Conservation (phyloP, 2,113 vertebrate species). For the Aptenodytes forsteri region DNA sequence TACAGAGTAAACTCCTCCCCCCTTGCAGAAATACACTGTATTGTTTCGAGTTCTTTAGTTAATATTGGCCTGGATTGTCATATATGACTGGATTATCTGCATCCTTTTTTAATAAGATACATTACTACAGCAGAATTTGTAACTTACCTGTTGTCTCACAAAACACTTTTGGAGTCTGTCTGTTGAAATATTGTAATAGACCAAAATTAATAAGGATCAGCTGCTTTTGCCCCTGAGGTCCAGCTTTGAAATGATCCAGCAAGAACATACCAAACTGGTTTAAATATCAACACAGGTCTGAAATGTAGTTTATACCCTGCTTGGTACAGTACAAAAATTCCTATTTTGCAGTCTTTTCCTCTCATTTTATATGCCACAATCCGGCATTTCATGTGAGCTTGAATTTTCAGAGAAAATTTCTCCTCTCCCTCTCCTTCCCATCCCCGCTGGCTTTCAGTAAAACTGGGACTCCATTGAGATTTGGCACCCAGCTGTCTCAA, state of each 20-base stretch:
- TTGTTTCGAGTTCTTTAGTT: background rate
- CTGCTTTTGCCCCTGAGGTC: background rate
- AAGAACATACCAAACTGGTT: background rate
- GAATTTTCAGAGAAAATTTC: background rate
- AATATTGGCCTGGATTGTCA: background rate
- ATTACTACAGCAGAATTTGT: background rate
- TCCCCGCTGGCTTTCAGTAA: background rate
- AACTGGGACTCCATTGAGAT: background rate
- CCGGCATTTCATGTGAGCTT: background rate
- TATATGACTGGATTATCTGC: background rate
- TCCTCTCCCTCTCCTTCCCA: background rate
- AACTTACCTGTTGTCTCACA: background rate
- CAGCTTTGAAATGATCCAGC: background rate
- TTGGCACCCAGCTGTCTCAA: background rate
- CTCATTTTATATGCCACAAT: background rate
- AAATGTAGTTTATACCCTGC: background rate
- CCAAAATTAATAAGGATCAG: background rate
- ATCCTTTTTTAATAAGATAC: background rate
- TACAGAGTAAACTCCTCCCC: background rate
- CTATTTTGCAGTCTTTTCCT: background rate
- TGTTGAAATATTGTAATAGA: background rate
- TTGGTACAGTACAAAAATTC: background rate
- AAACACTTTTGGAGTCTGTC: background rate
- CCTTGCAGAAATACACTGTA: background rate
- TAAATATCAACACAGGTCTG: background rate